Conservation (phyloP, 2,797 vertebrate species). For the Yasuhikotakia modesta region DNA sequence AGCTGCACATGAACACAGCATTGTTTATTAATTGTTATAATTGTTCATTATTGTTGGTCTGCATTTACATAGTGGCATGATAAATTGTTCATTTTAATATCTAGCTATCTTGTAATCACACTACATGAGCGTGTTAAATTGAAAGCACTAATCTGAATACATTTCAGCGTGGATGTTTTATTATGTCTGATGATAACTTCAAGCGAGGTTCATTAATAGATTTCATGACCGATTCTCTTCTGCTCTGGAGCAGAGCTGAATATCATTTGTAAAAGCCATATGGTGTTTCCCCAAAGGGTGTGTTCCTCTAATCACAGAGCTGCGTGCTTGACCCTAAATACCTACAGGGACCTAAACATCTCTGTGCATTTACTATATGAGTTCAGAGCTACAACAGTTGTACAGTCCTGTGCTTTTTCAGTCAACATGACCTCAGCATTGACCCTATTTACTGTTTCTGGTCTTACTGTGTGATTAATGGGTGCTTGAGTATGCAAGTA, state of each 20-base stretch:
- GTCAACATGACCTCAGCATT: not conserved
- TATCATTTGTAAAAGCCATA: constrained; percentile 29
- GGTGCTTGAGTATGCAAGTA: not conserved
- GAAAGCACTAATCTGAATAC: not conserved
- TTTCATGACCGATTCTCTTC: not conserved
- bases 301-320: constrained; percentile 8
- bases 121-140: not conserved
- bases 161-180: not conserved
- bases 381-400: not conserved
- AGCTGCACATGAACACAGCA: no score
- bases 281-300: constrained; percentile 9
- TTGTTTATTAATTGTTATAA: no score
- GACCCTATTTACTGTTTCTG: not conserved
- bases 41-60: not conserved
- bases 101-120: not conserved
- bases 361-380: not conserved
- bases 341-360: constrained; percentile 14
- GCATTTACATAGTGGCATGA: not conserved
- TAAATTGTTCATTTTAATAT: not conserved
- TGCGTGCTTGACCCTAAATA: constrained; percentile 16
- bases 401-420: not conserved
- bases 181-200: not conserved
- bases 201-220: constrained; percentile 1
- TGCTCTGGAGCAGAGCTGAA: not conserved
- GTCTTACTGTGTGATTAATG: no score